Conservation (phyloP, 2,888 invertebrate genomes). For the Sepiola atlantica region DNA sequence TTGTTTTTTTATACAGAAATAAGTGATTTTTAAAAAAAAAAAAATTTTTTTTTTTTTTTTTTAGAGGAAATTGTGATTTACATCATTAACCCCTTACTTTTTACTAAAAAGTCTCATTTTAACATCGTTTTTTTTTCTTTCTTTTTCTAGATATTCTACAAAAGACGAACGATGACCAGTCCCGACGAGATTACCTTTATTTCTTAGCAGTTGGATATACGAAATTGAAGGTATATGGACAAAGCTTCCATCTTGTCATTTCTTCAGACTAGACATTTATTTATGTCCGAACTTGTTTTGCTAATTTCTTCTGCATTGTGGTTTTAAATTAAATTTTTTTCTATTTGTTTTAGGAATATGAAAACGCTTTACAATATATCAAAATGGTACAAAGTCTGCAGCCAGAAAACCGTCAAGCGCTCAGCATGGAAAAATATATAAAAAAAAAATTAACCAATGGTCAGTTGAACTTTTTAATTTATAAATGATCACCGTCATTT, state of each 20-base stretch:
- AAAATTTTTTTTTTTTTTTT: too few species aligned
- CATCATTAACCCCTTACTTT: background rate
- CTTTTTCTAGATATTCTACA: conserved; percentile 74
- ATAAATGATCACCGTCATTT: background rate
- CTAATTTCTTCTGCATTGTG: background rate
- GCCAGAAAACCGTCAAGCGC: conserved; percentile 90
- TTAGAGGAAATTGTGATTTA: too few species aligned
- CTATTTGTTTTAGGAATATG: conserved; percentile 81
- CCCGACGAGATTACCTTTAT: conserved; percentile 93
- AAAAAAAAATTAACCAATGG: conserved; percentile 92
- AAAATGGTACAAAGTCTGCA: conserved; percentile 87
- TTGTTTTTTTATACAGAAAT: too few species aligned
- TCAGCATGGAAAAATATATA: conserved; percentile 85
- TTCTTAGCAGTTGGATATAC: conserved; percentile 95
- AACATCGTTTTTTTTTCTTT: background rate
- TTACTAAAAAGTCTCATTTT: background rate
- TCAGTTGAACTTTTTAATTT: conserved; percentile 60
- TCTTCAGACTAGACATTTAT: background rate
- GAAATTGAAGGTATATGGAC: conserved; percentile 83
- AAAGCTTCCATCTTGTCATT: background rate
- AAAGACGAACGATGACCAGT: conserved; percentile 80
- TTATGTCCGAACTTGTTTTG: background rate
- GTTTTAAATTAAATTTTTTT: conserved; percentile 45
- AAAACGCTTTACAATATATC: conserved; percentile 87
- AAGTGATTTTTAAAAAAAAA: too few species aligned